phyloP scores from a whole-genome alignment of 2,888 invertebrate genomes.

The Agrochola lota region DNA sequence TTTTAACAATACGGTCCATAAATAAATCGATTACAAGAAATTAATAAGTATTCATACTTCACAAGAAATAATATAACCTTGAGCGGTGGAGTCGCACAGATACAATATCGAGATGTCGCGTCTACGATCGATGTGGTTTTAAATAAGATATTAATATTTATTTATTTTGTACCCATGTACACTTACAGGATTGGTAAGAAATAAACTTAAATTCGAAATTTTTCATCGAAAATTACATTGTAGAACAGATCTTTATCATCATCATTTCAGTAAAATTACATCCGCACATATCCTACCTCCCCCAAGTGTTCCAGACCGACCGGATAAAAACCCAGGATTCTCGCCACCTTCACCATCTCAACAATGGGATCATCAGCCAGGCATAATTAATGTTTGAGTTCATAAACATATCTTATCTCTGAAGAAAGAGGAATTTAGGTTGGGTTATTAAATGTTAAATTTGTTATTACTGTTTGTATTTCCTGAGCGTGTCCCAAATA shows the following conservation, averaged over 20 bases:
- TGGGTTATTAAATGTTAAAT: no score
- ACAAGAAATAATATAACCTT: constrained; percentile 17
- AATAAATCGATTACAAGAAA: constrained; percentile 31
- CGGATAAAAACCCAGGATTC: background rate
- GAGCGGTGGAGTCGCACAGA: constrained; percentile 21
- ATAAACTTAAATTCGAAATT: no score
- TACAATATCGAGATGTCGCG: constrained; percentile 14
- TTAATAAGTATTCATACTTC: constrained; percentile 29
- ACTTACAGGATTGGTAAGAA: no score
- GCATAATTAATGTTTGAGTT: background rate
- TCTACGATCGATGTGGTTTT: constrained; percentile 24
- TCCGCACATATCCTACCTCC: background rate
- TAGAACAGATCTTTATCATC: background rate
- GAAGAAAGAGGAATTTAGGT: background rate
- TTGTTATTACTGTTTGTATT: no score
- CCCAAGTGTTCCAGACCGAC: background rate
- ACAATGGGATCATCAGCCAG: background rate
- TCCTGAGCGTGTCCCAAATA: no score
- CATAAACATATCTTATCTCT: no score
- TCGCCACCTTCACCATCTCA: no score
- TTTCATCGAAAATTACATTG: background rate
- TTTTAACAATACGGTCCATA: background rate
- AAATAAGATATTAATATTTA: constrained; percentile 1
- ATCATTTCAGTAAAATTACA: background rate
- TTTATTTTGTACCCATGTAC: background rate